phyloP scores from a whole-genome alignment of 2,113 vertebrate species.

The Hippocampus abdominalis region DNA sequence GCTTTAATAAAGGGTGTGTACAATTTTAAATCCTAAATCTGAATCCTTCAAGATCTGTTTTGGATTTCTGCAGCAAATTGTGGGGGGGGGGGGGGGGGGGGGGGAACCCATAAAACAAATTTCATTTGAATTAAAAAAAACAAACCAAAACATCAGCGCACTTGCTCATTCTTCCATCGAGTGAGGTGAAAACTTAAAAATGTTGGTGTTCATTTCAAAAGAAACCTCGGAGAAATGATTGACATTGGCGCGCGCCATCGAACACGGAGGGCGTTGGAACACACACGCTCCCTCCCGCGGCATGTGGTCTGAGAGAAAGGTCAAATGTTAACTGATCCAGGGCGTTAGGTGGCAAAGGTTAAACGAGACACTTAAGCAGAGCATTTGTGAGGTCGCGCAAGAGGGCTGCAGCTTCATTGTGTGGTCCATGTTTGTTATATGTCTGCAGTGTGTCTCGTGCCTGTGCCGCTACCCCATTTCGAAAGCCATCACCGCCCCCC shows the following conservation, averaged over 20 bases:
- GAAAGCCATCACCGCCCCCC: too few species aligned
- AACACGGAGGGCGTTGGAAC: neutral
- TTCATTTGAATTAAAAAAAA: neutral
- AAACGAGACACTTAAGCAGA: constrained; percentile 61
- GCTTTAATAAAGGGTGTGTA: too few species aligned
- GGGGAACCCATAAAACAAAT: too few species aligned
- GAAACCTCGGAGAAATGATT: neutral
- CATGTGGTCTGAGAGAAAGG: constrained; percentile 37
- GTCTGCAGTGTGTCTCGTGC: neutral
- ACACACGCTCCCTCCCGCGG: constrained; percentile 23
- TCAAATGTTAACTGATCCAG: constrained; percentile 61
- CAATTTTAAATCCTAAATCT: too few species aligned
- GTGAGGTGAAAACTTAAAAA: neutral
- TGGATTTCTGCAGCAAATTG: too few species aligned
- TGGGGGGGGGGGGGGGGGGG: too few species aligned
- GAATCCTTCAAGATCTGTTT: too few species aligned
- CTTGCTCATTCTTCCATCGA: neutral
- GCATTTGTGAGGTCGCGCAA: constrained; percentile 33
- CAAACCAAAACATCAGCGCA: neutral
- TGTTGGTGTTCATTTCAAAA: neutral
- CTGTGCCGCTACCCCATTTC: neutral
- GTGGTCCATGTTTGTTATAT: constrained; percentile 32
- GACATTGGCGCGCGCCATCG: neutral
- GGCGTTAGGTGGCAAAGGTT: constrained; percentile 56
- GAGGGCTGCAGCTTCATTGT: constrained; percentile 15